A percentile compares a stretch with the other conserved stretches of the same genome.
phyloP scores from a whole-genome alignment of 2,113 vertebrate species.

The Ramphastos sulfuratus region DNA sequence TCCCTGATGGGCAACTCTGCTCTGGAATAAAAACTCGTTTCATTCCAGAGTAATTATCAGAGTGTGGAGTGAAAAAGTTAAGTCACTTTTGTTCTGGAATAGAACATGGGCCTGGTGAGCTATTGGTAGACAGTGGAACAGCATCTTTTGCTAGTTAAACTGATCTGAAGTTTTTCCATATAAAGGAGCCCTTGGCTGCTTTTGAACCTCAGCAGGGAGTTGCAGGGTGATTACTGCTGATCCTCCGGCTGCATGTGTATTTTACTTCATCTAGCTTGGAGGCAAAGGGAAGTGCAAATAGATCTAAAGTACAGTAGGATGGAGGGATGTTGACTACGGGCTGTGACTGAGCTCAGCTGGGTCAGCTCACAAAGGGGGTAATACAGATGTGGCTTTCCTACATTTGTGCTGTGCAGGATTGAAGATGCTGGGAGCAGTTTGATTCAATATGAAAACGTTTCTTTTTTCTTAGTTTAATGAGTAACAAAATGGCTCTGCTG shows the following conservation, averaged over 20 bases:
- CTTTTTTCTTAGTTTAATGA: neutral
- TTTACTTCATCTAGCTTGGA: neutral
- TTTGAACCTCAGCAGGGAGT: neutral
- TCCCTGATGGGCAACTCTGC: conserved; percentile 14
- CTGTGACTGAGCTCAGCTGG: neutral
- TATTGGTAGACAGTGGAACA: neutral
- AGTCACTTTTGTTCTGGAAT: neutral
- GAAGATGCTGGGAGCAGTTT: neutral
- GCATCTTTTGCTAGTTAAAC: neutral
- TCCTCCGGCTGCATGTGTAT: neutral
- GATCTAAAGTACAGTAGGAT: neutral
- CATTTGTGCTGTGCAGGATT: neutral
- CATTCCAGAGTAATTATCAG: neutral
- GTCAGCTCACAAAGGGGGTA: neutral
- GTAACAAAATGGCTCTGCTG: neutral
- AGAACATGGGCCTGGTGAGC: neutral
- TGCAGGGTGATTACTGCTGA: neutral
- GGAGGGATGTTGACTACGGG: neutral
- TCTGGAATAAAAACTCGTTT: conserved; percentile 34
- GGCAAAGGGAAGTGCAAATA: neutral
- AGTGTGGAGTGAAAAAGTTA: neutral
- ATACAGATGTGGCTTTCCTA: neutral
- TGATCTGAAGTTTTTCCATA: neutral
- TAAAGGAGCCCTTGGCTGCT: neutral
- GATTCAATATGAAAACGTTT: neutral